phyloP scores from a whole-genome alignment of 1,140 invertebrate species.

The Tetranychus cinnabarinus region DNA sequence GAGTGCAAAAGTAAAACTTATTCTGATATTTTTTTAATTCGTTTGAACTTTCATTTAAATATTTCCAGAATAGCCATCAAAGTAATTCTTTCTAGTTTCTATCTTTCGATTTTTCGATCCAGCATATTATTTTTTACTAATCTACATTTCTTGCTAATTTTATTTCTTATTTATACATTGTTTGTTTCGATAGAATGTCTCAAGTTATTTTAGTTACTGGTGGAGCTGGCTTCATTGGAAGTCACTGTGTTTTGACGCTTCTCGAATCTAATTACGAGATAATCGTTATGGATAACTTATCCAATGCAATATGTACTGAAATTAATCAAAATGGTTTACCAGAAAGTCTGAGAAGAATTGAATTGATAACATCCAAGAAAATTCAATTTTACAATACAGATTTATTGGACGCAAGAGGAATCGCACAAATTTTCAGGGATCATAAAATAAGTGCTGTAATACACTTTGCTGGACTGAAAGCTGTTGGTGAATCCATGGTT shows the following conservation, averaged over 20 bases:
- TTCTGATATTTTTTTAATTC: too few species aligned
- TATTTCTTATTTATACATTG: too few species aligned
- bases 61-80: too few species aligned
- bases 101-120: too few species aligned
- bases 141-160: too few species aligned
- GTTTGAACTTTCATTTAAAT: too few species aligned
- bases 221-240: slow-evolving; percentile 90
- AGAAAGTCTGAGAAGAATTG: slow-evolving; percentile 48
- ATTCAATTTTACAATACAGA: slow-evolving; percentile 53
- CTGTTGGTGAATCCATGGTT: slow-evolving; percentile 83
- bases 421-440: slow-evolving; percentile 44
- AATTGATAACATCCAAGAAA: slow-evolving; percentile 49
- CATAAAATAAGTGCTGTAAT: slow-evolving; percentile 71
- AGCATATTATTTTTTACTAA: too few species aligned
- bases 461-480: slow-evolving; percentile 94
- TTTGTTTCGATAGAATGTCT: too few species aligned
- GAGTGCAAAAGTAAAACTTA: too few species aligned
- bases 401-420: slow-evolving; percentile 36
- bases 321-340: slow-evolving; percentile 22
- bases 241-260: slow-evolving; percentile 72
- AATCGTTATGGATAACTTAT: slow-evolving; percentile 64
- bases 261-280: slow-evolving; percentile 45
- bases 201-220: slow-evolving; percentile 49
- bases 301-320: slow-evolving; percentile 34
- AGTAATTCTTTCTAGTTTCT: too few species aligned